Percentiles rank a stretch among this genome's conserved stretches.
phyloP scores from a whole-genome alignment of 1,140 invertebrate genomes.

The Parasteatoda tepidariorum region DNA sequence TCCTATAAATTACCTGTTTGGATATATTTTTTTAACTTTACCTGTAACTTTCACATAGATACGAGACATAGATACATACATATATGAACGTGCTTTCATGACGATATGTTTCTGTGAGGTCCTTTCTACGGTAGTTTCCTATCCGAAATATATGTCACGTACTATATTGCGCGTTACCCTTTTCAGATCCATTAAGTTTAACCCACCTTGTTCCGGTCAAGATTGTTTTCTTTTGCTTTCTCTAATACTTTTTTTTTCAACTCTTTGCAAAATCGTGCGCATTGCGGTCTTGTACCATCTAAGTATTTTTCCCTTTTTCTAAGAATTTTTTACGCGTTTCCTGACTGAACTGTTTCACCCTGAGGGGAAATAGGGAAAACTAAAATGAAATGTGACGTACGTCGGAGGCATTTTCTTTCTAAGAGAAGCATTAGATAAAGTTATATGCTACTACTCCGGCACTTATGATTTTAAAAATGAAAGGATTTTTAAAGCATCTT shows the following conservation, averaged over 20 bases:
- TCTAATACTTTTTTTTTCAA: slow-evolving; percentile 30
- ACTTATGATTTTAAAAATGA: neutral
- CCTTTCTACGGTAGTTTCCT: slow-evolving; percentile 43
- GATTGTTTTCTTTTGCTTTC: slow-evolving; percentile 11
- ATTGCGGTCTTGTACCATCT: slow-evolving; percentile 26
- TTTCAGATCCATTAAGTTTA: slow-evolving; percentile 58
- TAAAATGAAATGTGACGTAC: slow-evolving; percentile 12
- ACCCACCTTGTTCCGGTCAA: slow-evolving; percentile 48
- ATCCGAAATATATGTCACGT: slow-evolving; percentile 53
- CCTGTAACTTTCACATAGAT: neutral
- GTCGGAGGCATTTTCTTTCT: neutral
- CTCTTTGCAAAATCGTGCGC: slow-evolving; percentile 51
- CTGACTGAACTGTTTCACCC: neutral
- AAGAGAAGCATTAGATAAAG: neutral
- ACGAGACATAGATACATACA: neutral
- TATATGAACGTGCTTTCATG: slow-evolving; percentile 33
- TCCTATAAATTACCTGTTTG: slow-evolving; percentile 51
- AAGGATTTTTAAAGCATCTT: neutral
- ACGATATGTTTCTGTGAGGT: slow-evolving; percentile 16
- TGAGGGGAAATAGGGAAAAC: neutral
- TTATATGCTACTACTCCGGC: neutral
- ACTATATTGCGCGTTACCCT: slow-evolving; percentile 43
- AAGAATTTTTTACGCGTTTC: neutral
- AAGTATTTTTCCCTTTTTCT: neutral
- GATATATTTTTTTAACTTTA: slow-evolving; percentile 35